These are phyloP conservation scores for Chrysocyon brachyurus DNA, from an alignment of 2,797 vertebrate species.

Conservation along the genomic window DNA sequence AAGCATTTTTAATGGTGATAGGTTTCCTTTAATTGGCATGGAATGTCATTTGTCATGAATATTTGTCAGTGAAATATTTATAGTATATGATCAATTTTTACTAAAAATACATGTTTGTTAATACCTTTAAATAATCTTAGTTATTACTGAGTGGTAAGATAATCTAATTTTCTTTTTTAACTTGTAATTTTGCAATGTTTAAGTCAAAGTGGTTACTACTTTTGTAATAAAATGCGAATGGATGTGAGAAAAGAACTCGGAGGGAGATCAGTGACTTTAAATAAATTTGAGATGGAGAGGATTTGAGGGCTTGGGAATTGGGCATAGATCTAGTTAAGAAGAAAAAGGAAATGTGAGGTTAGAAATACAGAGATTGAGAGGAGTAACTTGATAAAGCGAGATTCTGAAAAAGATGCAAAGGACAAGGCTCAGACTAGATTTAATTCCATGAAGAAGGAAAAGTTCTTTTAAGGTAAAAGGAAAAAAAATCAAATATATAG, in stretches of 20 bases:
- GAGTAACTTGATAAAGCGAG: neutral
- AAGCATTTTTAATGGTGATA: neutral
- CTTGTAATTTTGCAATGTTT: neutral
- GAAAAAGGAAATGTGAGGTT: neutral
- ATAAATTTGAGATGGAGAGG: neutral
- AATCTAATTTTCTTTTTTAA: neutral
- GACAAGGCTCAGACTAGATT: neutral
- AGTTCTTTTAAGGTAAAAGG: neutral
- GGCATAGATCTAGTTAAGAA: neutral
- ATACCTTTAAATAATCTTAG: neutral
- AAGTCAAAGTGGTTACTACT: neutral
- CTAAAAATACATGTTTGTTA: neutral
- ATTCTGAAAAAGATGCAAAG: neutral
- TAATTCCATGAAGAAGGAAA: neutral
- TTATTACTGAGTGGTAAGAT: neutral
- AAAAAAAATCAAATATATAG: neutral
- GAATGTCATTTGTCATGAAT: conserved; percentile 1
- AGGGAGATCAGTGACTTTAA: neutral
- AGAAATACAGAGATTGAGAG: neutral
- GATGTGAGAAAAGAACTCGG: neutral
- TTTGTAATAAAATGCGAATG: neutral
- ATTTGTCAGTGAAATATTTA: neutral
- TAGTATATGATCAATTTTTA: neutral
- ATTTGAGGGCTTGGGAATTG: neutral
- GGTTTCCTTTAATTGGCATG: neutral